Evolutionary conservation across 2,113 vertebrate species (phyloP), one percentile per base, ranked within the genome.

Genomic region (Cacatua alba): DNA sequence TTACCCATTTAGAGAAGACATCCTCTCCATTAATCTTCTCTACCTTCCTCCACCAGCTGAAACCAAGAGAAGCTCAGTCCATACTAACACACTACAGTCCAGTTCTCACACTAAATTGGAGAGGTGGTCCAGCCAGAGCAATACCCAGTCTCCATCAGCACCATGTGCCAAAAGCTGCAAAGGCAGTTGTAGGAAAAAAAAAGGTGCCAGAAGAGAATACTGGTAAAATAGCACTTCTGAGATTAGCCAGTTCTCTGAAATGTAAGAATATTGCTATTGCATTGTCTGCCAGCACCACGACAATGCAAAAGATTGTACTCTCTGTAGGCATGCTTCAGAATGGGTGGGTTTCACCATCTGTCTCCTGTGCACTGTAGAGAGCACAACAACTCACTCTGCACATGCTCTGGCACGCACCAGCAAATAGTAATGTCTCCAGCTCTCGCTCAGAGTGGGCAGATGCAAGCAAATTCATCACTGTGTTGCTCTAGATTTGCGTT

Each of bases 261-360:
- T 35, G 43, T 39, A 87, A 28, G 77, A 79, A 79, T 67, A 60
- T 63, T 37, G 72, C 55, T 59, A 13, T 29, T 75, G 69, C 69
- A 13, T 18, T 26, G 43, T 71, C 85, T 94, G 92, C 95, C 91
- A 94, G 85, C 85, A 57, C 23, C 76, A 74, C 3, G 0, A 57
- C 75, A 75, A 55, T 55, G 75, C 70, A 75, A 67, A 93, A 88
- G 57, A 81, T 37, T 14, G 2, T 92, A 39, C 74, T 89, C 69
- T 78, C 69, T 14, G 53, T 63, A 21, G 93, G 92, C 83, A 91
- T 1, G 9, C 63, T 92, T 44, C 39, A 44, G 62, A 49, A 90
- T 21, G 78, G 81, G 91, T 95, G 89, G 94, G 94, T 72, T 96
- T 93, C 90, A 94, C 95, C 96, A 95, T 94, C 94, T 95, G 95